Conservation (phyloP, 1,140 invertebrate species). For the Chironomus tepperi region DNA sequence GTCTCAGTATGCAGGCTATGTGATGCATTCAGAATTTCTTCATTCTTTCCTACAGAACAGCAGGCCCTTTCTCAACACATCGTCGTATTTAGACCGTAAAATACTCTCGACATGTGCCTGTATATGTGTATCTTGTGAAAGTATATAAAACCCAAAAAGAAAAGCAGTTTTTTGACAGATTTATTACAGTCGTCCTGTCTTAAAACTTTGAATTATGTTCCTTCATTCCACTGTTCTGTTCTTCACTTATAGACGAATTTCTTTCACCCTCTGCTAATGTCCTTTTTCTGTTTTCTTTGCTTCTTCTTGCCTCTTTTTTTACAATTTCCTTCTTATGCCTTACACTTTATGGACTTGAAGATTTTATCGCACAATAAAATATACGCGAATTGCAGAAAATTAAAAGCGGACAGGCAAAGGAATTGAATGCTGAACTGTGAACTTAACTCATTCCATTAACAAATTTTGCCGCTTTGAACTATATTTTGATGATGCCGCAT, state of each 20-base stretch:
- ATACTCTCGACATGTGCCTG: neutral
- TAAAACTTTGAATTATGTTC: slow-evolving; percentile 23
- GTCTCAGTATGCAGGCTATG: slow-evolving; percentile 11
- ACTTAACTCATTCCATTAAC: no score
- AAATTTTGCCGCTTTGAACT: no score
- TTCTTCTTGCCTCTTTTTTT: neutral
- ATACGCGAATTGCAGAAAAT: neutral
- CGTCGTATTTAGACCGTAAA: neutral
- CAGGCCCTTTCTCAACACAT: slow-evolving; percentile 21
- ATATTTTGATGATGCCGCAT: no score
- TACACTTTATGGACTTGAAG: no score
- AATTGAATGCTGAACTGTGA: neutral
- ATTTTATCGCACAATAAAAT: no score
- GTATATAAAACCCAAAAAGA: slow-evolving; percentile 10
- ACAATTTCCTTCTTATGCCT: neutral
- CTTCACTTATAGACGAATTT: slow-evolving; percentile 19
- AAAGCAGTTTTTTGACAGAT: slow-evolving; percentile 20
- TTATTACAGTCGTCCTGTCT: slow-evolving; percentile 19
- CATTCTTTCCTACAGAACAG: neutral
- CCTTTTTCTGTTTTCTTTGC: neutral
- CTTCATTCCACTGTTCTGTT: neutral
- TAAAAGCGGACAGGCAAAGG: neutral
- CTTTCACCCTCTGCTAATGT: neutral
- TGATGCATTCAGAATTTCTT: neutral
- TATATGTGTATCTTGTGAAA: neutral